Base-by-base conservation (phyloP, 2,797 vertebrate species). In the Poecilia wingei region DNA sequence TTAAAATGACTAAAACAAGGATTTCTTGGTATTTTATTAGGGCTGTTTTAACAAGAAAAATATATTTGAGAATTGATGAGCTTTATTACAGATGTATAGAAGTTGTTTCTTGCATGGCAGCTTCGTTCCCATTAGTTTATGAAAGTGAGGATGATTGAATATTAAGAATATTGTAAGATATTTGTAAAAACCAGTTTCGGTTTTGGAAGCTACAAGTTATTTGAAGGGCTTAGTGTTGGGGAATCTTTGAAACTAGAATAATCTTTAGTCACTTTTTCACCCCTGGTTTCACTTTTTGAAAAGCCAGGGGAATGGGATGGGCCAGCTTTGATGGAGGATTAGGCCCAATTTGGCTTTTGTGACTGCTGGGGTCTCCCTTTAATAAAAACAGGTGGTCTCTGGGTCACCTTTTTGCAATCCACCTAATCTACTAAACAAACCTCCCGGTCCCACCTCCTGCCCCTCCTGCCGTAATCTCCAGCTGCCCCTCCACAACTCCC, bases 321-420 rank as follows among this genome's bases (percentile, higher is more conserved):
- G 80, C 71, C 18, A 68, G 72, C 86, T 85, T 87, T 87, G 87
- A 93, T 87, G 90, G 85, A 82, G 18, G 86, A 91, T 86, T 88
- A 57, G 53, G 25, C 79, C 89, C 92, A 92, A 94, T 93, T 88
- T 89, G 88, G 83, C 70, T 12, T 86, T 88, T 84, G 79, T 79
- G 84, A 91, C 83, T 86, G 87, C 82, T 84, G 25, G 68, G 78
- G 76, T 75, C 82, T 77, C 84, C 61, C 74, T 77, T 85, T 82
- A 81, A 86, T 84, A 86, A 89, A 90, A 91, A 93, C 93, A 94
- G 93, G 93, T 93, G 93, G 92, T 93, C 86, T 86, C 87, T 89
- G 85, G 89, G 91, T 92, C 90, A 88, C 82, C 85, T 84, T 82
- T 68, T 72, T 72, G 79, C 74, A 53, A 53, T 55, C 71, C 78